These are phyloP conservation scores for Thymallus thymallus DNA, from an alignment of 2,113 vertebrate species.

Conservation along the genomic window DNA sequence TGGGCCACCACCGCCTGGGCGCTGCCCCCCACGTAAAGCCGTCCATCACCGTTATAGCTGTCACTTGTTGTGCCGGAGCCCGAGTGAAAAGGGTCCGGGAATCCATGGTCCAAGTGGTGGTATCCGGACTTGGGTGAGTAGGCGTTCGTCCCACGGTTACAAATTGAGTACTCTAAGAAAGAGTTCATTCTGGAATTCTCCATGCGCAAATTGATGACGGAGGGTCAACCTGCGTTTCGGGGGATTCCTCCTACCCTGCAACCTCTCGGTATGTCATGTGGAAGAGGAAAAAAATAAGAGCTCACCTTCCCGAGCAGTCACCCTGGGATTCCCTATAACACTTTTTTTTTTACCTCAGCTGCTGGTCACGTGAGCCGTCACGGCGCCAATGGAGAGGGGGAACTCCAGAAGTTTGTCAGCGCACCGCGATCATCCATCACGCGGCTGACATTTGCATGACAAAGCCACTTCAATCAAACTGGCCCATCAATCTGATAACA, in stretches of 20 bases:
- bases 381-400: slow-evolving; percentile 84
- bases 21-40: slow-evolving; percentile 73
- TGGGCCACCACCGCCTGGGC: slow-evolving; percentile 54
- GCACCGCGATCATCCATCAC: slow-evolving; percentile 91
- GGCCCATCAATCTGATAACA: slow-evolving; percentile 98
- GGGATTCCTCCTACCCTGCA: slow-evolving; percentile 81
- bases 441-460: slow-evolving; percentile 93
- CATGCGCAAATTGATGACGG: slow-evolving; percentile 81
- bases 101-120: slow-evolving; percentile 77
- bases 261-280: slow-evolving; percentile 80
- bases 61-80: slow-evolving; percentile 70
- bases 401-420: slow-evolving; percentile 87
- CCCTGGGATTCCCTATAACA: slow-evolving; percentile 62
- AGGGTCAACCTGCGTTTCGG: slow-evolving; percentile 73
- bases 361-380: slow-evolving; percentile 80
- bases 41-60: slow-evolving; percentile 75
- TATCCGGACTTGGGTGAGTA: slow-evolving; percentile 80
- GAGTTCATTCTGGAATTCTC: slow-evolving; percentile 97
- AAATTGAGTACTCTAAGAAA: slow-evolving; percentile 93
- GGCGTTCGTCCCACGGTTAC: slow-evolving; percentile 83
- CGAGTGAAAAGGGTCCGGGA: slow-evolving; percentile 71
- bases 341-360: slow-evolving; percentile 75
- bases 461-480: slow-evolving; percentile 99
- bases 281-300: slow-evolving; percentile 63
- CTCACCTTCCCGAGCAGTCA: slow-evolving; percentile 32